These are phyloP conservation scores for Corynorhinus townsendii DNA, from an alignment of 2,113 vertebrate genomes.

Conservation along the genomic window DNA sequence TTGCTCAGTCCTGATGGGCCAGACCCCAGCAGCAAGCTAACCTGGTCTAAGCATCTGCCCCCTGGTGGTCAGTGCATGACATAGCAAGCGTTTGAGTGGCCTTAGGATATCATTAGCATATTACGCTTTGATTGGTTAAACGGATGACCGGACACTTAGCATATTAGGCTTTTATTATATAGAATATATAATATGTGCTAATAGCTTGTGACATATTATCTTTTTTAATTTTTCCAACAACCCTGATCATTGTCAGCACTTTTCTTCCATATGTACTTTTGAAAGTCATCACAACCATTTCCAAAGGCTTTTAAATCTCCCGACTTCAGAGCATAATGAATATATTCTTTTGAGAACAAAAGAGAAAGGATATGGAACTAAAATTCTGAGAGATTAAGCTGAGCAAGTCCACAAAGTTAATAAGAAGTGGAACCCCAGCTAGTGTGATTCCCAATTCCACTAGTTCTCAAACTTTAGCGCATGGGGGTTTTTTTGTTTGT, in stretches of 20 bases:
- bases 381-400: background rate
- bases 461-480: background rate
- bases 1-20: no score
- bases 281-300: background rate
- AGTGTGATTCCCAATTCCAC: background rate
- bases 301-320: background rate
- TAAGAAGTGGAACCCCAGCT: background rate
- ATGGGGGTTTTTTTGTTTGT: no score
- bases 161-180: no score
- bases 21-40: no score
- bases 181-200: background rate
- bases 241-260: background rate
- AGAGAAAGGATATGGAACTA: background rate
- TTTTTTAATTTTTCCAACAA: background rate
- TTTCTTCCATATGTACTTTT: background rate
- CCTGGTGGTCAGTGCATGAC: no score
- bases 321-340: background rate
- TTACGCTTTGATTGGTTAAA: no score
- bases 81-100: no score
- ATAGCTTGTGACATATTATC: background rate
- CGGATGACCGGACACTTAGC: no score
- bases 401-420: background rate
- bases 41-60: no score
- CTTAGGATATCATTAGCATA: no score
- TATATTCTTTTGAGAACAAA: background rate